Evolutionary conservation across 2,113 vertebrate genomes (phyloP), one percentile per base, ranked within the genome.

Genomic region (Pungitius pungitius): DNA sequence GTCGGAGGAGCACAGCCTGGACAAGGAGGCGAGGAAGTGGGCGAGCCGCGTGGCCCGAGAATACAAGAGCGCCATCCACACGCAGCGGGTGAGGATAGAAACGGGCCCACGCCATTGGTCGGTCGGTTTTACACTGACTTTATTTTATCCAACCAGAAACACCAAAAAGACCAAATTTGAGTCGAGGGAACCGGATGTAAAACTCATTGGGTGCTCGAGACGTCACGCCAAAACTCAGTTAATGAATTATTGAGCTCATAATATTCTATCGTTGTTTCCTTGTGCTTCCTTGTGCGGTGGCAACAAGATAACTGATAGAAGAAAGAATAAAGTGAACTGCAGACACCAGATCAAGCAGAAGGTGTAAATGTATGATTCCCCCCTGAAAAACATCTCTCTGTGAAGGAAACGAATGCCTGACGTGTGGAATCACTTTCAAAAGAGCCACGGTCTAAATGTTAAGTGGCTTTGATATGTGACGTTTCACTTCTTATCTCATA

Each of bases 21-120:
- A 99, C 85, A 99, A 99, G 79, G 97, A 99, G 87, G 97, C 97
- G 13, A 93, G 97, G 63, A 99, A 97, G 76, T 98, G 97, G 97
- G 95, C 97, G 0, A 97, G 96, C 0, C 94, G 97, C 0, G 95
- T 98, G 58, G 97, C 97, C 40, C 91, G 96, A 0, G 97, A 98
- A 59, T 97, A 99, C 91, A 99, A 98, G 86, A 97, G 91, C 85
- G 95, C 97, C 80, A 82, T 97, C 77, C 96, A 98, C 86, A 95
- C 93, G 1, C 96, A 97, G 49, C 87, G 95, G 94, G 97, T 99
- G 81, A 81, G 95, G 55, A 54, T 33, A 0, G 0, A 10, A 12
- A 24, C 24, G 35, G 2, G 14, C 4, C 8, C 10, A 37, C 3
- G 43, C 40, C 4, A 14, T 4, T 15, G 40, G 8, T 18, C 18